A percentile compares a stretch with the other conserved stretches of the same genome.
These are phyloP conservation scores for Aplochiton taeniatus DNA, from an alignment of 2,797 vertebrate genomes.

Conservation along the genomic window DNA sequence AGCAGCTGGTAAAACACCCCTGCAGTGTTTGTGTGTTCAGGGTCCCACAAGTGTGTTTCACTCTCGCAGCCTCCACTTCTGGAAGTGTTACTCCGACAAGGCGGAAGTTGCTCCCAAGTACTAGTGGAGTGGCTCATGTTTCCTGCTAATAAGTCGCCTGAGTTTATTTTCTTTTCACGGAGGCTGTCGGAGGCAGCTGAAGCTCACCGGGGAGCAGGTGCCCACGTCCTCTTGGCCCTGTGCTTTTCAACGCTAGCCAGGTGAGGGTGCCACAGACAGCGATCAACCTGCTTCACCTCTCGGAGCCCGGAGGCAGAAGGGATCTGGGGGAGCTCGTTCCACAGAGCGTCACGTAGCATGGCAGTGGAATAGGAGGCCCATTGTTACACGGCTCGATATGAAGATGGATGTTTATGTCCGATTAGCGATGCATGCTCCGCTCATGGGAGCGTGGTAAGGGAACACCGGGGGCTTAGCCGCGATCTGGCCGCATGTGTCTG, in stretches of 20 bases:
- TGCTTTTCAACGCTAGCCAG: no score
- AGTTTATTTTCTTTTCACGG: neutral
- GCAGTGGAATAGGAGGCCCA: conserved; percentile 60
- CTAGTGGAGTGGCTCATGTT: neutral
- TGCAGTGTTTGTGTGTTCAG: conserved; percentile 19
- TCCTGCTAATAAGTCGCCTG: neutral
- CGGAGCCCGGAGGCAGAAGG: conserved; percentile 24
- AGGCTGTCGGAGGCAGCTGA: no score
- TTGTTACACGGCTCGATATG: conserved; percentile 51
- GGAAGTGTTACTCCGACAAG: conserved; percentile 4
- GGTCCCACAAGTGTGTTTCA: conserved; percentile 22
- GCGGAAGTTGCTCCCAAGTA: neutral
- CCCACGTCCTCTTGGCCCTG: no score
- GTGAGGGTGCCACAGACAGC: no score
- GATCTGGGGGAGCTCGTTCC: conserved; percentile 52
- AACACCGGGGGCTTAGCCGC: conserved; percentile 59
- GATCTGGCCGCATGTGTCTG: conserved; percentile 53
- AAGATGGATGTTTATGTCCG: conserved; percentile 73
- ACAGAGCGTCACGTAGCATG: conserved; percentile 49
- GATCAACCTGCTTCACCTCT: conserved; percentile 37
- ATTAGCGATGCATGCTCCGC: conserved; percentile 73
- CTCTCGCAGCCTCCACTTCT: conserved; percentile 27
- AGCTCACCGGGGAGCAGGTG: neutral
- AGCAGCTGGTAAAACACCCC: conserved; percentile 6
- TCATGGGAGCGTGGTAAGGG: conserved; percentile 71